These are phyloP conservation scores for Seira musarum DNA, from an alignment of 2,888 invertebrate genomes.

Conservation along the genomic window DNA sequence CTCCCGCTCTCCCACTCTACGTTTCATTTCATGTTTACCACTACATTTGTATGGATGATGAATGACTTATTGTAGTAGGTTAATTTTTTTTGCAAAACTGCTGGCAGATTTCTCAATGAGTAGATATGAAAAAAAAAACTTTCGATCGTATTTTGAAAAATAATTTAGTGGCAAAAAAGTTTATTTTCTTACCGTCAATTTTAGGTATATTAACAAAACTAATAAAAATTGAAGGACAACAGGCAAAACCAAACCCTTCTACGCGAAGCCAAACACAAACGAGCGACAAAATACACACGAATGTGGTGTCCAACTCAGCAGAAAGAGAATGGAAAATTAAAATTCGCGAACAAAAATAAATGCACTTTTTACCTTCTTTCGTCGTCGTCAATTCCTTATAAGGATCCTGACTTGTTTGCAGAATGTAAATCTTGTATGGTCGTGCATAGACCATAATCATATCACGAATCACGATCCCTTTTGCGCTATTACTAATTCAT, in stretches of 20 bases:
- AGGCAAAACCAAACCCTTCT: conserved; percentile 8
- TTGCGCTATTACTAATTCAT: neutral
- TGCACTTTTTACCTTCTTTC: conserved; percentile 1
- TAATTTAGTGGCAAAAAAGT: neutral
- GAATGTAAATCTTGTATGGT: neutral
- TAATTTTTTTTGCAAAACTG: neutral
- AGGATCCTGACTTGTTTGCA: neutral
- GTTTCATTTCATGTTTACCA: neutral
- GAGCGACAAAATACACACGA: too few species aligned
- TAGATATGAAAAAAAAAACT: conserved; percentile 3
- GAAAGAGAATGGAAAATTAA: conserved; percentile 52
- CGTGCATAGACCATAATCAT: neutral
- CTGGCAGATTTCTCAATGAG: neutral
- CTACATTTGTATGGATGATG: too few species aligned
- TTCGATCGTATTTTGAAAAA: conserved; percentile 3
- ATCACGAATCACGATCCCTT: conserved; percentile 1
- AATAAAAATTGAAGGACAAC: conserved; percentile 23
- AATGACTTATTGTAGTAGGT: neutral
- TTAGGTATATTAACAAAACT: neutral
- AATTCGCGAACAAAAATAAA: conserved; percentile 11
- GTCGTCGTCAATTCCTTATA: conserved; percentile 47
- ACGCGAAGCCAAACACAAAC: neutral
- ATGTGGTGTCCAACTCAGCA: conserved; percentile 39
- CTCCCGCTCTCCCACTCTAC: neutral
- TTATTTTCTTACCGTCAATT: conserved; percentile 5